A percentile compares a stretch with the other conserved stretches of the same genome.
Conservation (phyloP, 1,140 invertebrate genomes). For the Caerostris extrusa region DNA sequence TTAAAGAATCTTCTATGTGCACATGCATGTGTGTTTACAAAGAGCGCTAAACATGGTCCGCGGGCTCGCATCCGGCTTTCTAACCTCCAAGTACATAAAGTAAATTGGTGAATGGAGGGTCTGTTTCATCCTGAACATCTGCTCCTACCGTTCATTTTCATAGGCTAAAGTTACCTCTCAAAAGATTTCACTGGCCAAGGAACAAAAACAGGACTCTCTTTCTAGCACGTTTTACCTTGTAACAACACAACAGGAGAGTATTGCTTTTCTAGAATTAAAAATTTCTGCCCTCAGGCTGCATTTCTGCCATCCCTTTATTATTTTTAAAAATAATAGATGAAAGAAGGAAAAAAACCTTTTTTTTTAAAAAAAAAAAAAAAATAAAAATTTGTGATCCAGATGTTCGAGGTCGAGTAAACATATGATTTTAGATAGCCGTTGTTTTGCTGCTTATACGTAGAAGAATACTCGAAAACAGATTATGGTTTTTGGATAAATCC, state of each 20-base stretch:
- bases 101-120: conserved; percentile 29
- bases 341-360: neutral
- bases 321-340: conserved; percentile 9
- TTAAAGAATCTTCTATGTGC: too few relatives aligned
- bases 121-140: conserved; percentile 53
- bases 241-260: conserved; percentile 41
- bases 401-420: neutral
- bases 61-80: neutral
- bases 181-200: conserved; percentile 62
- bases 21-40: too few relatives aligned
- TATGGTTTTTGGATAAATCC: too few relatives aligned
- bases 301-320: neutral
- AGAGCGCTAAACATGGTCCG: neutral
- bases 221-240: conserved; percentile 58
- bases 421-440: conserved; percentile 12
- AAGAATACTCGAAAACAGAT: too few relatives aligned
- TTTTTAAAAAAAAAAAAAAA: neutral
- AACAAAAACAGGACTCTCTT: conserved; percentile 60
- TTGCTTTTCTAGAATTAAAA: conserved; percentile 48
- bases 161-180: conserved; percentile 64
- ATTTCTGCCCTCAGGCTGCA: neutral
- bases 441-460: too few relatives aligned
- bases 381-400: conserved; percentile 16
- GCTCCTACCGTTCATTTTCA: conserved; percentile 54
- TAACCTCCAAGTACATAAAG: neutral